phyloP scores from a whole-genome alignment of 2,888 invertebrate species.

The Iselma pallidipennis region DNA sequence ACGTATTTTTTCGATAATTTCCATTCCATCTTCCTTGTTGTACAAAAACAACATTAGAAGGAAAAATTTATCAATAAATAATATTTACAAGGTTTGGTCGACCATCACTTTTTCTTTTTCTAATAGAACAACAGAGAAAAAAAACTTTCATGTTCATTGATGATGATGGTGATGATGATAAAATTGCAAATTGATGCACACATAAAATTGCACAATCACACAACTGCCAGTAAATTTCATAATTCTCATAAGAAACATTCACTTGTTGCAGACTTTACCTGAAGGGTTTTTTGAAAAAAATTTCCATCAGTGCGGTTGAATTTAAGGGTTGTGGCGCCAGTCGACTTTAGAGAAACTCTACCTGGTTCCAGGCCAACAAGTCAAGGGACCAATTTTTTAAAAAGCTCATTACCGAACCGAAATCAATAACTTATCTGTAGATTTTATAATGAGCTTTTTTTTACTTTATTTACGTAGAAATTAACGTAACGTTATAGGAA shows the following conservation, averaged over 20 bases:
- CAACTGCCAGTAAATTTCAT: background rate
- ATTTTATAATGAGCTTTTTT: too few species aligned
- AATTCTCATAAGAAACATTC: background rate
- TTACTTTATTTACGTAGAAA: too few species aligned
- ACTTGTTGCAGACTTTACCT: too few species aligned
- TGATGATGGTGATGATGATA: background rate
- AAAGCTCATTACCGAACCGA: too few species aligned
- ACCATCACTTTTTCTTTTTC: too few species aligned
- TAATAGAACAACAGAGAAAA: background rate
- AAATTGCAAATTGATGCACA: background rate
- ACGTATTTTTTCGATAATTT: background rate
- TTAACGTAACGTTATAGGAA: too few species aligned
- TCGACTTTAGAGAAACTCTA: background rate
- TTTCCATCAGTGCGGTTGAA: too few species aligned
- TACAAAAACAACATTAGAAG: too few species aligned
- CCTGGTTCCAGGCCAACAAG: background rate
- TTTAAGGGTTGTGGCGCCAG: background rate
- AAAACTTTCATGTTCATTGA: background rate
- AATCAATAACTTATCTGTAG: too few species aligned
- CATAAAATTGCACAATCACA: background rate
- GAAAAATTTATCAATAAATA: background rate
- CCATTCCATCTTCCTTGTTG: background rate
- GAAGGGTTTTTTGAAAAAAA: too few species aligned
- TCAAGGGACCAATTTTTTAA: too few species aligned
- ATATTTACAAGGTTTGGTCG: background rate